A percentile compares a stretch with the other conserved stretches of the same genome.
Evolutionary conservation across 1,140 invertebrate genomes (phyloP).

Genomic region (Charaxes varanes): DNA sequence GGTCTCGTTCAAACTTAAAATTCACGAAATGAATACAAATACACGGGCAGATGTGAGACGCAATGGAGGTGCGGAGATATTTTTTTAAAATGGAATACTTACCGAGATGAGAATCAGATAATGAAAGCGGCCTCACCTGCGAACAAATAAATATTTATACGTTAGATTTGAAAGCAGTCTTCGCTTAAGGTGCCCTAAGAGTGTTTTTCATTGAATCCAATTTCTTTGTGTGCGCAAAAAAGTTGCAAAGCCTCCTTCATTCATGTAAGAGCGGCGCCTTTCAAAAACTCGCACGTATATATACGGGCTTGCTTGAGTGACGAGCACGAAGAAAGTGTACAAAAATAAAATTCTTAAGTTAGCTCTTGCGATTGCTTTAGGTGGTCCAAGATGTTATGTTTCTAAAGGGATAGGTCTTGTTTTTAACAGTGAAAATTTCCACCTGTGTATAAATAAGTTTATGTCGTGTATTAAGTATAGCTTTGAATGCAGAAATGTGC

Average conservation of each 20-base stretch:
- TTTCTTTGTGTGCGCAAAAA: conserved; percentile 45
- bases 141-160: conserved; percentile 47
- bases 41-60: no score
- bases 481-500: no score
- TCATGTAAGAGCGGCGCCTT: conserved; percentile 40
- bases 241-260: conserved; percentile 40
- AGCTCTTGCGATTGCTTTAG: neutral
- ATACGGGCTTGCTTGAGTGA: conserved; percentile 9
- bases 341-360: neutral
- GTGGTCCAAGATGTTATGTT: neutral
- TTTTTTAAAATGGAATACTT: conserved; percentile 22
- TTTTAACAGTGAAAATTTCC: no score
- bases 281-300: conserved; percentile 23
- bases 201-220: conserved; percentile 37
- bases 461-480: no score
- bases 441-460: no score
- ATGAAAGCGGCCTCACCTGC: conserved; percentile 37
- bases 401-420: neutral
- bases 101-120: conserved; percentile 36
- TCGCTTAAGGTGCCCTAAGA: conserved; percentile 30
- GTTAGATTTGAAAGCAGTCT: conserved; percentile 36
- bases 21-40: no score
- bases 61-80: conserved; percentile 16
- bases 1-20: no score
- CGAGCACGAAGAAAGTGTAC: conserved; percentile 13